phyloP scores from a whole-genome alignment of 2,113 vertebrate species.

The Crotalus horridus region DNA sequence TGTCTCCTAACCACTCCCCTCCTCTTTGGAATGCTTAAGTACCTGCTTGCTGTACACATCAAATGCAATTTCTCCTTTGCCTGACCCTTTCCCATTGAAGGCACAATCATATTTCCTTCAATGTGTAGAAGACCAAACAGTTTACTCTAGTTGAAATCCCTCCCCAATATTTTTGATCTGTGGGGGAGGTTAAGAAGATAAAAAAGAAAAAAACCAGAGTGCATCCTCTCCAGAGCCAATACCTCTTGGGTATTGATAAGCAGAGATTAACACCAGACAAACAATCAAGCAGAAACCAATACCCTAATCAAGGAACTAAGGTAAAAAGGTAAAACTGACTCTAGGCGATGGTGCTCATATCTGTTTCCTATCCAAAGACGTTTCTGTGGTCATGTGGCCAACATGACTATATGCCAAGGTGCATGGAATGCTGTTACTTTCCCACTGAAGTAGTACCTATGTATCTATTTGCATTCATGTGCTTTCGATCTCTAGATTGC shows the following conservation, averaged over 20 bases:
- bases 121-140: neutral
- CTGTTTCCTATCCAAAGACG: neutral
- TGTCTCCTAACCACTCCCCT: neutral
- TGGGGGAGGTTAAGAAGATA: neutral
- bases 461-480: neutral
- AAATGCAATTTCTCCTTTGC: neutral
- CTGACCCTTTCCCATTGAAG: neutral
- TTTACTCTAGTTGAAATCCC: neutral
- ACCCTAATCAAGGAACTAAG: neutral
- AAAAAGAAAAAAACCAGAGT: neutral
- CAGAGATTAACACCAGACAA: neutral
- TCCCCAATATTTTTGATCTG: neutral
- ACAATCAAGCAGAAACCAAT: neutral
- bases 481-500: neutral
- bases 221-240: neutral
- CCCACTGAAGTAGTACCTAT: neutral
- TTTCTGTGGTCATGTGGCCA: neutral
- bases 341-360: neutral
- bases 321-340: neutral
- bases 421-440: neutral
- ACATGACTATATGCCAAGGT: neutral
- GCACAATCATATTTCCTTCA: neutral
- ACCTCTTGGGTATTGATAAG: neutral
- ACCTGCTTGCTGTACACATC: neutral
- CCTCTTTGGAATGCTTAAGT: neutral